Evolutionary conservation across 1,140 invertebrate species (phyloP).

Genomic region (Copidosoma floridanum): DNA sequence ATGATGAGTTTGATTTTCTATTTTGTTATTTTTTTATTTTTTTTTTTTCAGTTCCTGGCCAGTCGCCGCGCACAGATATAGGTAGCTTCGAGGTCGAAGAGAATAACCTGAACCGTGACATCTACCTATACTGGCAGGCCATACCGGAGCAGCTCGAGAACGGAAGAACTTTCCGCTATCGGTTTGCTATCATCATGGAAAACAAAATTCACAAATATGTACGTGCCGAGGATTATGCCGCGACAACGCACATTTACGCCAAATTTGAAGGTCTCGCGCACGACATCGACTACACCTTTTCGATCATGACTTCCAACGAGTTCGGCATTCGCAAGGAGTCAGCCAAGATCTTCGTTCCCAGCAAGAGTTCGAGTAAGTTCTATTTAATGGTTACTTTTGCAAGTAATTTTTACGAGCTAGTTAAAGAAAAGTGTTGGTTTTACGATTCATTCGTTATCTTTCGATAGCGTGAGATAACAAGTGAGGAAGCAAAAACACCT

Average conservation of each 20-base stretch:
- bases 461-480: no score
- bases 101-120: constrained; percentile 54
- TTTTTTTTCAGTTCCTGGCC: constrained; percentile 54
- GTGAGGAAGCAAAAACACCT: no score
- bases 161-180: constrained; percentile 58
- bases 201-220: no score
- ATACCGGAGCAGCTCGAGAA: constrained; percentile 63
- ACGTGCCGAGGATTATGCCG: no score
- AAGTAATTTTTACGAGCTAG: constrained; percentile 9
- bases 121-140: constrained; percentile 71
- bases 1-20: background rate
- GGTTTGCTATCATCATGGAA: constrained; percentile 47
- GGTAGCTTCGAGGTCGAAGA: constrained; percentile 66
- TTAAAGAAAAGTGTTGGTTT: background rate
- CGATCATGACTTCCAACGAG: constrained; percentile 59
- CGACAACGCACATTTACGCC: constrained; percentile 57
- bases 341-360: constrained; percentile 63
- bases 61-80: constrained; percentile 62
- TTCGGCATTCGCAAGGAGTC: constrained; percentile 59
- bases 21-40: background rate
- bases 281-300: constrained; percentile 55
- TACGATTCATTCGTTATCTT: constrained; percentile 1
- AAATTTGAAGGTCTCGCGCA: constrained; percentile 56
- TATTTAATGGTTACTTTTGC: constrained; percentile 14
- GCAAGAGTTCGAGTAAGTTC: constrained; percentile 57